Evolutionary conservation across 37 sponge, comb jelly and placozoan genomes (phyloP).

Genomic region (Mnemiopsis leidyi): DNA sequence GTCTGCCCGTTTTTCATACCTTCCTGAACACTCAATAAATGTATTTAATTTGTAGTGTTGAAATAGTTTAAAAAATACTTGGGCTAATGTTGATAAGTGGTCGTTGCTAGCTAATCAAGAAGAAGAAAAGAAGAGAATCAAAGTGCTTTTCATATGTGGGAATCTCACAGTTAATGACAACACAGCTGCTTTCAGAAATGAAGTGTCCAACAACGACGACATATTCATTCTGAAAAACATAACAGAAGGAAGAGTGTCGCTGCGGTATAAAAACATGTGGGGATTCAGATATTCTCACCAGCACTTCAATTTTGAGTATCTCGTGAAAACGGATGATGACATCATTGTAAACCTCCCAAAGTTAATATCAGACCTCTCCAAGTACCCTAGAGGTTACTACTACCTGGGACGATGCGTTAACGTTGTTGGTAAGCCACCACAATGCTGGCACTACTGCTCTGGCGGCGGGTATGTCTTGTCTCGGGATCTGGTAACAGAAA

Average conservation of each 20-base stretch:
- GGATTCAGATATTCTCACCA: not conserved
- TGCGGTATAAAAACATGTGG: not conserved
- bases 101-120: too few species aligned
- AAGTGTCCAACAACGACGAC: not conserved
- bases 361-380: not conserved
- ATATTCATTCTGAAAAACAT: not conserved
- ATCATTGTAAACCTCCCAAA: not conserved
- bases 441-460: not conserved
- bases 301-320: not conserved
- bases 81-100: too few species aligned
- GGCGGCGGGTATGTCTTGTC: not conserved
- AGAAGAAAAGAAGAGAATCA: too few species aligned
- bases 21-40: too few species aligned
- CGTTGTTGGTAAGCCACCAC: not conserved
- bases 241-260: not conserved
- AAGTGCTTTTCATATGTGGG: too few species aligned
- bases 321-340: slow-evolving; percentile 9
- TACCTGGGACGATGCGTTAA: not conserved
- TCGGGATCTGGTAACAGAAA: not conserved
- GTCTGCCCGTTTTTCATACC: too few species aligned
- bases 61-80: too few species aligned
- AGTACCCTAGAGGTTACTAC: too few species aligned
- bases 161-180: too few species aligned
- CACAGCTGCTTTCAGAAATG: not conserved
- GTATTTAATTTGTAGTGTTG: too few species aligned